phyloP scores from a whole-genome alignment of 2,888 invertebrate genomes.

The Torymus tubicola region DNA sequence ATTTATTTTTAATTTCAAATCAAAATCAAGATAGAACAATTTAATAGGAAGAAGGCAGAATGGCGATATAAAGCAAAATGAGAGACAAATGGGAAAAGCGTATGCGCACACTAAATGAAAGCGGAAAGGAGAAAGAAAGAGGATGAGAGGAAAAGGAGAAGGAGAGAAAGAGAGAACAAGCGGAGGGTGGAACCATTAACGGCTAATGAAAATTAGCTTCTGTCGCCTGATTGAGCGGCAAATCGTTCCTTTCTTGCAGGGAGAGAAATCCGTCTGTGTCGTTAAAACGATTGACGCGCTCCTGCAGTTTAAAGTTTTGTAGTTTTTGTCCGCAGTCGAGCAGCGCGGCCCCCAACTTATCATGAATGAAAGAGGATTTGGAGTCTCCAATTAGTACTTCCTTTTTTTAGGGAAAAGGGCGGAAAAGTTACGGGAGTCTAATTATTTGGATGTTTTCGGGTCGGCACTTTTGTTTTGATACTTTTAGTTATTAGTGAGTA shows the following conservation, averaged over 20 bases:
- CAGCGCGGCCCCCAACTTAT: background rate
- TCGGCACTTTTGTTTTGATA: background rate
- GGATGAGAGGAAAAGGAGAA: conserved; percentile 49
- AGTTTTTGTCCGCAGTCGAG: conserved; percentile 35
- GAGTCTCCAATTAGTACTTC: conserved; percentile 36
- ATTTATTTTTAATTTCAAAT: background rate
- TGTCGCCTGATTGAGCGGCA: conserved; percentile 75
- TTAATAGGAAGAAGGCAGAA: background rate
- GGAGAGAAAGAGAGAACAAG: conserved; percentile 52
- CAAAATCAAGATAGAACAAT: background rate
- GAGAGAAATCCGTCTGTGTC: conserved; percentile 68
- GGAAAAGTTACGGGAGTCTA: conserved; percentile 6
- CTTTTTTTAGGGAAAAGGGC: background rate
- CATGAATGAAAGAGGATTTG: conserved; percentile 28
- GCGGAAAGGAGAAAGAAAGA: conserved; percentile 53
- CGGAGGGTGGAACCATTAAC: conserved; percentile 69
- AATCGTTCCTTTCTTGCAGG: conserved; percentile 75
- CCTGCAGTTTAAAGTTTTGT: conserved; percentile 46
- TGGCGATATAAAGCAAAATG: conserved; percentile 20
- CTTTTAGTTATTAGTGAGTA: no score
- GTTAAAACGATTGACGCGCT: conserved; percentile 68
- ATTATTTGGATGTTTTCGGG: conserved; percentile 11
- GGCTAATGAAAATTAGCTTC: conserved; percentile 77
- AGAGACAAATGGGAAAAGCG: conserved; percentile 50
- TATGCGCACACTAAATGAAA: conserved; percentile 55